Percentiles rank a stretch among this genome's conserved stretches.
Evolutionary conservation across 2,888 invertebrate species (phyloP).

Genomic region (Lasioglossum malachurum): DNA sequence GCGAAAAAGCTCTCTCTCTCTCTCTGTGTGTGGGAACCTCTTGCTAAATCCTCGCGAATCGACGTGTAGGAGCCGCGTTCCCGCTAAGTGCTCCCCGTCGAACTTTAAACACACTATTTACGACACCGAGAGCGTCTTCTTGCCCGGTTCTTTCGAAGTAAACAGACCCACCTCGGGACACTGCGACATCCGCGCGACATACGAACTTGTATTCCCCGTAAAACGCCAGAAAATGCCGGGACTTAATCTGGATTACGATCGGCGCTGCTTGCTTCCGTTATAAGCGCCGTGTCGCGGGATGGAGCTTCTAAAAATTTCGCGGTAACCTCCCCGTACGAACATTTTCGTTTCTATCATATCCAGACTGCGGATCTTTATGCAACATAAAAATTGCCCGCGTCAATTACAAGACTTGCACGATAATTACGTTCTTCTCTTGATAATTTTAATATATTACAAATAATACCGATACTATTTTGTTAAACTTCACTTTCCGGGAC

Average conservation of each 20-base stretch:
- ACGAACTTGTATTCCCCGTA: background rate
- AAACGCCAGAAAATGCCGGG: background rate
- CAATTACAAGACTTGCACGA: no score
- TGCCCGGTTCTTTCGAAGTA: background rate
- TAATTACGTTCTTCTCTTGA: no score
- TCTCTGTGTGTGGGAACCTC: background rate
- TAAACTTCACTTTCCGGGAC: no score
- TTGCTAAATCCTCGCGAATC: background rate
- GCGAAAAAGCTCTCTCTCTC: background rate
- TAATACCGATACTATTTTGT: no score
- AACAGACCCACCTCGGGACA: background rate
- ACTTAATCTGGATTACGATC: constrained; percentile 18
- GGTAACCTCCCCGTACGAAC: background rate
- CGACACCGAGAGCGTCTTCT: constrained; percentile 8
- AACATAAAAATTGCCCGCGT: no score
- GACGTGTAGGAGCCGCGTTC: background rate
- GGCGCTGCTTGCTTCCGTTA: background rate
- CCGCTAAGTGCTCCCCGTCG: constrained; percentile 11
- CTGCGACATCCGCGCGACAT: background rate
- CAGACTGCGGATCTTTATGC: no score
- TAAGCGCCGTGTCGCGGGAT: background rate
- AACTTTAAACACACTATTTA: constrained; percentile 33
- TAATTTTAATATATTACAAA: no score
- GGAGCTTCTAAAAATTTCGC: background rate
- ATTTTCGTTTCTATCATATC: no score